A percentile compares a stretch with the other conserved stretches of the same genome.
Evolutionary conservation across 2,113 vertebrate genomes (phyloP).

Genomic region (Lepidothrix coronata): DNA sequence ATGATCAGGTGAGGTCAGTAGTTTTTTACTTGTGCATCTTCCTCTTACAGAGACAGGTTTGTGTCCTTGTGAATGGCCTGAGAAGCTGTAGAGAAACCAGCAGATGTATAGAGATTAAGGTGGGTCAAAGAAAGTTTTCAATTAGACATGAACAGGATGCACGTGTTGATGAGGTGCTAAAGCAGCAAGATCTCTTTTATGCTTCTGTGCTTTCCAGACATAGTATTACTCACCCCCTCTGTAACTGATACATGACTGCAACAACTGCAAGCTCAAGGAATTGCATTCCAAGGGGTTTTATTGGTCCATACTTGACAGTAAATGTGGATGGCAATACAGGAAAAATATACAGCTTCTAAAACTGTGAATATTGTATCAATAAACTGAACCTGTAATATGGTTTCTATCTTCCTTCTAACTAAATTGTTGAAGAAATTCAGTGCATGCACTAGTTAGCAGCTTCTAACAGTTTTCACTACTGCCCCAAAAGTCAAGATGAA

Average conservation of each 20-base stretch:
- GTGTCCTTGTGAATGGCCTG: not conserved
- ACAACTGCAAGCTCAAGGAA: not conserved
- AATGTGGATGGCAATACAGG: not conserved
- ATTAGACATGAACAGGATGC: not conserved
- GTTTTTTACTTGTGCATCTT: not conserved
- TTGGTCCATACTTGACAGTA: not conserved
- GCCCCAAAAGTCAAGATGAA: not conserved
- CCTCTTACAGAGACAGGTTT: not conserved
- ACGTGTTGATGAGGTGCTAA: not conserved
- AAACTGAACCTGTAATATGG: not conserved
- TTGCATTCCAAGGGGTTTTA: not conserved
- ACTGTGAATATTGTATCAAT: not conserved
- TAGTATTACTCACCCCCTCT: not conserved
- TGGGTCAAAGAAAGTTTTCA: not conserved
- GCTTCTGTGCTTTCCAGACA: not conserved
- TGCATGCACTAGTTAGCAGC: not conserved
- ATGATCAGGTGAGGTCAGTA: rapidly evolving
- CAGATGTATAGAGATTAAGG: not conserved
- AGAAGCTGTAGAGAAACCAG: not conserved
- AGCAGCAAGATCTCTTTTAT: not conserved
- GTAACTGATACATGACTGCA: not conserved
- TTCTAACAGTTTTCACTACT: not conserved
- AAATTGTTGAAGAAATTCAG: not conserved
- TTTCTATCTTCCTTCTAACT: not conserved
- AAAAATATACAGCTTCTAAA: not conserved